Evolutionary conservation across 2,888 invertebrate genomes (phyloP).

Genomic region (Sepiola atlantica): DNA sequence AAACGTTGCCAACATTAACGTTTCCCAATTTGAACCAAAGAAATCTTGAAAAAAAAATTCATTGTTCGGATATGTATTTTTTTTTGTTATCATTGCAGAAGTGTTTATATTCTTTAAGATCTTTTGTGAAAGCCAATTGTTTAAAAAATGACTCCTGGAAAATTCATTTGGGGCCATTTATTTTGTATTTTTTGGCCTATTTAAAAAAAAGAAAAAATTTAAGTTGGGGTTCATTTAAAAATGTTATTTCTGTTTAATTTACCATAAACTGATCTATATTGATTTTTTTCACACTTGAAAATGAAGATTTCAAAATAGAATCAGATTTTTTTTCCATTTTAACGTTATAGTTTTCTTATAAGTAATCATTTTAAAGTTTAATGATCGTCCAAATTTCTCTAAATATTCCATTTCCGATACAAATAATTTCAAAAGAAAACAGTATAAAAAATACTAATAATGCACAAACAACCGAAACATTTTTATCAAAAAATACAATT

Average conservation of each 20-base stretch:
- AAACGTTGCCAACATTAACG: background rate
- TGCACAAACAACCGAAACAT: background rate
- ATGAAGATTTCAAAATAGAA: background rate
- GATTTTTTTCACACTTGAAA: background rate
- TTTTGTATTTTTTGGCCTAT: background rate
- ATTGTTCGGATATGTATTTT: background rate
- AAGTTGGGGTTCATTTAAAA: too few relatives aligned
- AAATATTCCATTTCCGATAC: background rate
- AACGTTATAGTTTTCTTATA: background rate
- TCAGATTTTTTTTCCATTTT: background rate
- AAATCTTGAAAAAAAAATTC: slow-evolving; percentile 8
- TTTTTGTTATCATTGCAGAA: background rate
- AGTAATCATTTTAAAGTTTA: background rate
- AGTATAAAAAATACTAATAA: background rate
- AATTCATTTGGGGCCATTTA: background rate
- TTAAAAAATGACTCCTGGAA: background rate
- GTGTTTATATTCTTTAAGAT: background rate
- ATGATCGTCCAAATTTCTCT: background rate
- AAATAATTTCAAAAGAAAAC: background rate
- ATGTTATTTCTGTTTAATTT: background rate
- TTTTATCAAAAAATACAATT: background rate
- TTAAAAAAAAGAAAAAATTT: background rate
- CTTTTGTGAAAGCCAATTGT: background rate
- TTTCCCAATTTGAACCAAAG: background rate
- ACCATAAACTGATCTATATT: background rate